Percentiles rank a stretch among this genome's conserved stretches.
Evolutionary conservation across 1,140 invertebrate genomes (phyloP).

Genomic region (Drosophila bipectinata): DNA sequence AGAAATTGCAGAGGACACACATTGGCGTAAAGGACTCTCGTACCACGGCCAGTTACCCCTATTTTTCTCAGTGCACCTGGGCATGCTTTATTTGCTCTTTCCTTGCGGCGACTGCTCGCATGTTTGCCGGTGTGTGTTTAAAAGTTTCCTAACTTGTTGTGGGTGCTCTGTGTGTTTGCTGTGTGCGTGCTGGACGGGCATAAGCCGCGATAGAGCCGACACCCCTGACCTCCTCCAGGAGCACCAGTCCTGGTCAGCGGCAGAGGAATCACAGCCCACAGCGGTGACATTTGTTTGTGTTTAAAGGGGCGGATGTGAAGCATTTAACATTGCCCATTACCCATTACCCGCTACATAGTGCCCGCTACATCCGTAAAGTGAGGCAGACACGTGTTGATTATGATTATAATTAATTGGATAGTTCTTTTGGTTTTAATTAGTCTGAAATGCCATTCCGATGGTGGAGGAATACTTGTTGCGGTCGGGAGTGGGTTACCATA

Average conservation of each 20-base stretch:
- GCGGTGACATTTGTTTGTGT: constrained; percentile 71
- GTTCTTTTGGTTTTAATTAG: constrained; percentile 55
- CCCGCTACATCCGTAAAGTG: constrained; percentile 18
- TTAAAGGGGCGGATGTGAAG: constrained; percentile 58
- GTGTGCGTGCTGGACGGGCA: constrained; percentile 66
- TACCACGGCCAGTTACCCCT: background rate
- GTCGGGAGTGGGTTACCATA: constrained; percentile 44
- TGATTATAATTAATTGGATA: constrained; percentile 74
- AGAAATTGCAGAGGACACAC: background rate
- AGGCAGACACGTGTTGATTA: constrained; percentile 56
- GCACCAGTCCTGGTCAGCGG: background rate
- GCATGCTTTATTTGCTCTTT: constrained; percentile 61
- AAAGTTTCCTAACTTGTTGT: constrained; percentile 73
- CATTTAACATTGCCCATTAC: constrained; percentile 68
- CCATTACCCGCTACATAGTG: constrained; percentile 27
- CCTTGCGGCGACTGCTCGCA: constrained; percentile 33
- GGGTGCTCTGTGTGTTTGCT: constrained; percentile 39
- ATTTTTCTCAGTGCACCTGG: constrained; percentile 12
- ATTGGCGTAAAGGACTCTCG: no score
- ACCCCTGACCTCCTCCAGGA: constrained; percentile 1
- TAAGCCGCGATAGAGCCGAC: constrained; percentile 46
- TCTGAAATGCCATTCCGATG: constrained; percentile 48
- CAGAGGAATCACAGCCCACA: constrained; percentile 23
- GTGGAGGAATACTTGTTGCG: constrained; percentile 48
- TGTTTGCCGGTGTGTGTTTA: constrained; percentile 51